These are phyloP conservation scores for Chiloscyllium punctatum DNA, from an alignment of 2,797 vertebrate species.

Conservation along the genomic window DNA sequence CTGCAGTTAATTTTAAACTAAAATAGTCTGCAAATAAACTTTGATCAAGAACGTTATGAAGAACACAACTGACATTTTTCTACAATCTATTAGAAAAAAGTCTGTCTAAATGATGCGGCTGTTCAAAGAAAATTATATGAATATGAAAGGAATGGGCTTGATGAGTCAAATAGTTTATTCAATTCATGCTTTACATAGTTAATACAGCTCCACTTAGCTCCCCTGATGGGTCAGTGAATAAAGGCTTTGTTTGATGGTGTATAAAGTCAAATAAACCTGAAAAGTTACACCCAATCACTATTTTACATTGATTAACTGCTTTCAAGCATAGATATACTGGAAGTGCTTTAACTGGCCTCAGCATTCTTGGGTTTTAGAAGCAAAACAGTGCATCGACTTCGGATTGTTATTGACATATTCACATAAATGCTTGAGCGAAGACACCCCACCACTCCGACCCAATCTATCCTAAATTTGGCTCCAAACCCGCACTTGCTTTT, in stretches of 20 bases:
- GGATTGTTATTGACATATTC: background rate
- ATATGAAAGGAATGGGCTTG: background rate
- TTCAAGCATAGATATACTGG: background rate
- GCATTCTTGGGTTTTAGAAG: background rate
- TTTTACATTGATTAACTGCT: background rate
- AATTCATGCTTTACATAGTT: background rate
- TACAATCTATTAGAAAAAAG: background rate
- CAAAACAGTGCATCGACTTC: background rate
- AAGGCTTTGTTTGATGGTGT: background rate
- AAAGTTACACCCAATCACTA: background rate
- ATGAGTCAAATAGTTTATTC: background rate
- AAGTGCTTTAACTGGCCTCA: background rate
- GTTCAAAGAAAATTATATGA: background rate
- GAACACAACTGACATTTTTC: background rate
- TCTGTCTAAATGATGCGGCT: background rate
- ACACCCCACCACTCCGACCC: background rate
- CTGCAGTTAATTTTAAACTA: background rate
- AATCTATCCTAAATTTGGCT: background rate
- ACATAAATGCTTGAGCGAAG: background rate
- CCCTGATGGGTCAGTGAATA: background rate
- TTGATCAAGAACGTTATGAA: background rate
- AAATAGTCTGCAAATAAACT: background rate
- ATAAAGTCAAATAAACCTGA: background rate
- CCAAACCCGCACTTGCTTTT: background rate
- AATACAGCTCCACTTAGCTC: constrained; percentile 2